These are phyloP conservation scores for Chamaea fasciata DNA, from an alignment of 2,113 vertebrate genomes.

Conservation along the genomic window DNA sequence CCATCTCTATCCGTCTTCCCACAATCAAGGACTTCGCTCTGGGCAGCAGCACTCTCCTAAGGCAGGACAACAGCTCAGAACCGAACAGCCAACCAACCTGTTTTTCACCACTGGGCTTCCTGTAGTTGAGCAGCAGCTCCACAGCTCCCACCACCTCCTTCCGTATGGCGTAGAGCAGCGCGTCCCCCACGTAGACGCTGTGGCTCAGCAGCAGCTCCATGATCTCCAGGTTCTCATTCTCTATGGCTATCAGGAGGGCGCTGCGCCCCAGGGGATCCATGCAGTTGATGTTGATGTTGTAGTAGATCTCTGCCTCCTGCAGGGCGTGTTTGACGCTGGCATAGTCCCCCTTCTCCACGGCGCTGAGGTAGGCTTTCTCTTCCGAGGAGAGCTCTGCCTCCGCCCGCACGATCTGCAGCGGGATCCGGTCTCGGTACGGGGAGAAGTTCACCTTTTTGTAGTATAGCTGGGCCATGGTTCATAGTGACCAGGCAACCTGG, in stretches of 20 bases:
- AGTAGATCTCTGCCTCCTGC: constrained; percentile 95
- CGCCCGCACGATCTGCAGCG: constrained; percentile 92
- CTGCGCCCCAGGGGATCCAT: constrained; percentile 96
- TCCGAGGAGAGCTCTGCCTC: constrained; percentile 91
- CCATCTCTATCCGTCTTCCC: no score
- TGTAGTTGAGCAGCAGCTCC: constrained; percentile 91
- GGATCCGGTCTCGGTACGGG: constrained; percentile 94
- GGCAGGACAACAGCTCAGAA: neutral
- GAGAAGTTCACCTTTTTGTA: constrained; percentile 97
- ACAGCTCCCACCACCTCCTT: constrained; percentile 98
- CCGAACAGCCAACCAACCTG: constrained; percentile 71
- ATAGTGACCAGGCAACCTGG: constrained; percentile 70
- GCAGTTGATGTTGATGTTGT: constrained; percentile 98
- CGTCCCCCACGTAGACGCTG: constrained; percentile 89
- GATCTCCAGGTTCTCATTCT: constrained; percentile 98
- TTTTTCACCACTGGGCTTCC: constrained; percentile 88
- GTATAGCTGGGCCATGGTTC: constrained; percentile 93
- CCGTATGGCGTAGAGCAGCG: constrained; percentile 92
- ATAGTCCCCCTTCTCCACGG: constrained; percentile 97
- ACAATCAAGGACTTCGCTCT: neutral
- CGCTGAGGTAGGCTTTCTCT: constrained; percentile 92
- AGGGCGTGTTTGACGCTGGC: constrained; percentile 91
- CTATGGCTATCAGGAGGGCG: constrained; percentile 95
- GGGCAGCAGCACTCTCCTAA: neutral
- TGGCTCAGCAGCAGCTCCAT: constrained; percentile 94